phyloP scores from a whole-genome alignment of 2,113 vertebrate genomes.

The Pelobates fuscus region DNA sequence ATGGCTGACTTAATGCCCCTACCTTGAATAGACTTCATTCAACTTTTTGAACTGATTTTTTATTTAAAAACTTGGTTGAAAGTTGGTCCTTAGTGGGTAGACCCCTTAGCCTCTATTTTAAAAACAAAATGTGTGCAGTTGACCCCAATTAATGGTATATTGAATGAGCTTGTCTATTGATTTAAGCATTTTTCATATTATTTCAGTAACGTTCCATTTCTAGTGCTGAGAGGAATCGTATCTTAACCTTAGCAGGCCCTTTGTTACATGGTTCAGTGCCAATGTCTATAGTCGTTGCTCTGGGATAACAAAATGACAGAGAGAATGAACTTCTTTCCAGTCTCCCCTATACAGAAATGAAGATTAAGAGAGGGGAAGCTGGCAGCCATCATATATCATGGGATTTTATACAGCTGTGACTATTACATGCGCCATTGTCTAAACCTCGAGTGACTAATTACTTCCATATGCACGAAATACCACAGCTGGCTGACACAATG shows the following conservation, averaged over 20 bases:
- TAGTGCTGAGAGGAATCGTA: background rate
- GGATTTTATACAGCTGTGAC: conserved; percentile 20
- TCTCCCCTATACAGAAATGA: background rate
- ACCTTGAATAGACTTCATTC: too few relatives aligned
- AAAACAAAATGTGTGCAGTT: too few relatives aligned
- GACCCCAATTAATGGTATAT: too few relatives aligned
- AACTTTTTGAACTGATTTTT: too few relatives aligned
- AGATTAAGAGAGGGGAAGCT: conserved; percentile 8
- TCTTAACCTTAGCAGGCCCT: background rate
- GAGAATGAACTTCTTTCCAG: background rate
- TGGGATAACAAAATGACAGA: background rate
- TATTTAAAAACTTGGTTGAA: too few relatives aligned
- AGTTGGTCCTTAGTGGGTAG: too few relatives aligned
- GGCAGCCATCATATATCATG: background rate
- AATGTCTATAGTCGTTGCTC: background rate
- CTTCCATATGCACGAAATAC: background rate
- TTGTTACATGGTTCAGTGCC: background rate
- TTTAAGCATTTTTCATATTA: too few relatives aligned
- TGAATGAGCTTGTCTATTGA: too few relatives aligned
- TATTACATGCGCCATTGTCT: background rate
- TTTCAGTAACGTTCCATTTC: too few relatives aligned
- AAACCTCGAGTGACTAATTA: background rate
- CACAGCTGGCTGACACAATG: background rate
- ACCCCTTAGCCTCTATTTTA: too few relatives aligned
- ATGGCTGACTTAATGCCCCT: too few relatives aligned